Evolutionary conservation across 2,888 invertebrate genomes (phyloP).

Genomic region (Leptothorax acervorum): DNA sequence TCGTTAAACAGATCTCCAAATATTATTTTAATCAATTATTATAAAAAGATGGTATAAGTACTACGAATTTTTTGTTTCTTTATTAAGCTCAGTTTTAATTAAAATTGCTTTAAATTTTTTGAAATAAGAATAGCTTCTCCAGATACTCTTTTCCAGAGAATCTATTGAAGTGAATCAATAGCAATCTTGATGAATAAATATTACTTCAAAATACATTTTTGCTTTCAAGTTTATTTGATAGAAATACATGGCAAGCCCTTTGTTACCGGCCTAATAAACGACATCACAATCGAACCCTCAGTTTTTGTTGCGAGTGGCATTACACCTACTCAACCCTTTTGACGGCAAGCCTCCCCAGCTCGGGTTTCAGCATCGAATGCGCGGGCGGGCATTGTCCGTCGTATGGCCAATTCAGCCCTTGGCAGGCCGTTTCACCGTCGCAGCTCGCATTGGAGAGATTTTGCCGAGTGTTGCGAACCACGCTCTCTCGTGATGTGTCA

Average conservation of each 20-base stretch:
- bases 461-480: conserved; percentile 19
- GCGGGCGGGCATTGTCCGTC: conserved; percentile 27
- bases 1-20: not conserved
- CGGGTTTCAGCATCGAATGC: conserved; percentile 30
- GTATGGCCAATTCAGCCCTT: conserved; percentile 54
- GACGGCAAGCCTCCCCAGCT: not conserved
- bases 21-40: not conserved
- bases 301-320: conserved; percentile 27
- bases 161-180: not conserved
- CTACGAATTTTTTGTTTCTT: not conserved
- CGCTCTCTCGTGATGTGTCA: conserved; percentile 35
- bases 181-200: not conserved
- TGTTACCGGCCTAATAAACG: not conserved
- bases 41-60: not conserved
- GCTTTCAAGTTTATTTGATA: not conserved
- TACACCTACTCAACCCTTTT: conserved; percentile 9
- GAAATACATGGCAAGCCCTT: no score
- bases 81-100: not conserved
- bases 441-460: conserved; percentile 40
- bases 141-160: not conserved
- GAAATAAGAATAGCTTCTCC: not conserved
- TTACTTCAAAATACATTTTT: not conserved
- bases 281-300: not conserved
- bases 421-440: conserved; percentile 26
- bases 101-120: not conserved